A percentile compares a stretch with the other conserved stretches of the same genome.
Conservation (phyloP, 2,113 vertebrate species). For the Scomber colias region DNA sequence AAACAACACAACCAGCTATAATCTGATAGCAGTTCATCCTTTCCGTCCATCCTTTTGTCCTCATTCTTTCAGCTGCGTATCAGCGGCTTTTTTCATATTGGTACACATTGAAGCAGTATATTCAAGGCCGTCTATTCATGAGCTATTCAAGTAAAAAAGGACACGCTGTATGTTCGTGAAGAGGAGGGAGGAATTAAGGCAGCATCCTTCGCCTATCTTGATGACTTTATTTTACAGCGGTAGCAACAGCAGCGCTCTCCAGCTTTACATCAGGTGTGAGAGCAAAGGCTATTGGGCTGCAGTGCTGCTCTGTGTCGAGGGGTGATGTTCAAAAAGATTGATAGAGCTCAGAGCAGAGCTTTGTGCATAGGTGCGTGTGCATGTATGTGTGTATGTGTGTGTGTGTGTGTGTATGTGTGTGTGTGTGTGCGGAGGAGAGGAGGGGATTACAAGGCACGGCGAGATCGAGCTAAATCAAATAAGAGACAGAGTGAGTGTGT, state of each 20-base stretch:
- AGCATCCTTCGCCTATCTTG: not conserved
- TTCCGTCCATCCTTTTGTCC: slow-evolving; percentile 49
- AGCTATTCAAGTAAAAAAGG: not conserved
- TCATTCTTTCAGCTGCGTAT: slow-evolving; percentile 55
- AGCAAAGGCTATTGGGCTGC: slow-evolving; percentile 41
- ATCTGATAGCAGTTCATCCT: slow-evolving; percentile 24
- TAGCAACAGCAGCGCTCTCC: not conserved
- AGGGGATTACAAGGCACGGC: slow-evolving; percentile 43
- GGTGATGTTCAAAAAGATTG: slow-evolving; percentile 41
- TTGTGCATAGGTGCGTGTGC: not conserved
- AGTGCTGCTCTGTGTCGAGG: slow-evolving; percentile 24
- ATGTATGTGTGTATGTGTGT: slow-evolving; percentile 34
- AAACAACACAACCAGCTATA: slow-evolving; percentile 4
- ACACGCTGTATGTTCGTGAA: not conserved
- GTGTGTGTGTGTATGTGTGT: slow-evolving; percentile 29
- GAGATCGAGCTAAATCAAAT: slow-evolving; percentile 62
- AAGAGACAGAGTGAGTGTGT: slow-evolving; percentile 50
- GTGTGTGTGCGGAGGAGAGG: not conserved
- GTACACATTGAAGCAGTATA: slow-evolving; percentile 30
- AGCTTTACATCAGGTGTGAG: slow-evolving; percentile 52
- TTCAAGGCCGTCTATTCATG: slow-evolving; percentile 36
- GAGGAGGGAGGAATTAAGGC: slow-evolving; percentile 1
- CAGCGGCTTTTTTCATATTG: slow-evolving; percentile 40
- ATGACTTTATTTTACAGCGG: slow-evolving; percentile 28
- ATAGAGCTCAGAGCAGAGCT: slow-evolving; percentile 37